Evolutionary conservation across 2,113 vertebrate species (phyloP), one percentile per base, ranked within the genome.

Genomic region (Burhinus bistriatus): DNA sequence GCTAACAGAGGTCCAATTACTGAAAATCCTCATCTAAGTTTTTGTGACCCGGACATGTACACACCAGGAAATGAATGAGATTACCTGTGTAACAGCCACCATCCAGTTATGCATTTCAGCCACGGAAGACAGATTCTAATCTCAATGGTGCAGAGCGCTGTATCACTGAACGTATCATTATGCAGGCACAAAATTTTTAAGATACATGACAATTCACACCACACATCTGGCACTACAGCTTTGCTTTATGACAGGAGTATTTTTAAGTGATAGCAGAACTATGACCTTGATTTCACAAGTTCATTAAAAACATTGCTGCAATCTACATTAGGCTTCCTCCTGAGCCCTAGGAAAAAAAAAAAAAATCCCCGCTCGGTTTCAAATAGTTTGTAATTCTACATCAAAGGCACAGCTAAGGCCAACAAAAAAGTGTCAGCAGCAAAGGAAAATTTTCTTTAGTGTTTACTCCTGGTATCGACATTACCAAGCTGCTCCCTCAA

Each of bases 111-210:
- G 80, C 68, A 92, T 96, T 96, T 82, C 83, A 95, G 95, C 89
- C 87, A 96, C 93, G 75, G 89, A 80, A 84, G 95, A 92, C 93
- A 96, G 81, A 95, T 93, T 94, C 91, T 95, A 94, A 93, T 94
- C 90, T 93, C 95, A 52, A 1, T 26, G 78, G 84, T 81, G 86
- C 93, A 84, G 83, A 94, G 94, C 80, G 93, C 58, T 83, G 9
- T 86, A 82, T 62, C 86, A 82, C 64, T 57, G 52, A 84, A 49
- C 1, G 0, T 92, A 49, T 92, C 95, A 83, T 95, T 95, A 94
- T 95, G 71, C 83, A 94, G 83, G 40, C 77, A 81, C 32, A 65
- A 52, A 22, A 77, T 44, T 69, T 83, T 94, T 75, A 78, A 89
- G 83, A 34, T 79, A 87, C 44, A 13, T 64, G 66, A 87, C 73